Base-by-base conservation (phyloP, 2,797 vertebrate species). In the Petrocephalus schoutedeni region DNA sequence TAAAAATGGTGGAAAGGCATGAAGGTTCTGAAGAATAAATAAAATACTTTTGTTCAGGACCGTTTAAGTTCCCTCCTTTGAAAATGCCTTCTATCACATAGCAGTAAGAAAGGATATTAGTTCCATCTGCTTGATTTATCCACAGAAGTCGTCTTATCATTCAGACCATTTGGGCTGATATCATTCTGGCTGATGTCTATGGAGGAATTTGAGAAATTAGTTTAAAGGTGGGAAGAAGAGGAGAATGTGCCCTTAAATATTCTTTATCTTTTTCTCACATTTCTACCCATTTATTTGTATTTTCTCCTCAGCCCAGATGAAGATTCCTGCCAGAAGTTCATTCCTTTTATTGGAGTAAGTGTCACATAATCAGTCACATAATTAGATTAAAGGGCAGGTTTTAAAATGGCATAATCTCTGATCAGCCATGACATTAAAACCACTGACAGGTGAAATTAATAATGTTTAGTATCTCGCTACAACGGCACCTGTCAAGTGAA, bases 261-360 rank as follows among this genome's bases (percentile, higher is more conserved):
- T 23, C 16, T n/a, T 21, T 77, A 36, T 85, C 9, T 21, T 58
- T 45, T 58, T 51, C n/a, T 51, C 67, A 64, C 36, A 41, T 9
- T 56, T 51, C 4, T 64, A 61, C 54, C 56, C 74, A 32, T 80
- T 28, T 71, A 71, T 61, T 21, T 71, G 57, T 53, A 23, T 41
- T 56, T 19, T 28, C 88, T 36, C 57, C 92, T 87, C 93, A 99
- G 98, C 95, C 97, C 97, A 0, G 97, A 98, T 0, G 98, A 99
- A 94, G 98, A 99, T 91, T 98, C 98, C 0, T 98, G 98, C 6
- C 98, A 99, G 95, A 99, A 98, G 91, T 99, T 99, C 94, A 99
- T 99, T 92, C 98, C 98, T 51, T 99, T 99, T 86, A 97, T 99
- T 0, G 98, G 98, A 92, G 98, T 98, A 94, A 96, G 97, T 96